A percentile compares a stretch with the other conserved stretches of the same genome.
Evolutionary conservation across 2,797 vertebrate genomes (phyloP).

Genomic region (Anguilla megastoma): DNA sequence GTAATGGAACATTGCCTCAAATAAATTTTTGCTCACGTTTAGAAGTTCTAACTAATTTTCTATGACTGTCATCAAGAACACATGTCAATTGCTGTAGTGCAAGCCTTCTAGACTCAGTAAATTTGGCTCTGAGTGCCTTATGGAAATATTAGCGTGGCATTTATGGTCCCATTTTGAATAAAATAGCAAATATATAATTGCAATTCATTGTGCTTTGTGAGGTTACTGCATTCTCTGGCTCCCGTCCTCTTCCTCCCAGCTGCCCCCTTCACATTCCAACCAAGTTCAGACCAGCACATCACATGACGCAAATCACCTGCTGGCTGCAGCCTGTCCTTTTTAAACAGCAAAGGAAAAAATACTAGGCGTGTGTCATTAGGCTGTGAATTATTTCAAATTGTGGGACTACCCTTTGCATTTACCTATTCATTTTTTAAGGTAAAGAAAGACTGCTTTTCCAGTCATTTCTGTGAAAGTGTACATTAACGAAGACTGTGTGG

Average conservation of each 20-base stretch:
- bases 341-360: neutral
- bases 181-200: neutral
- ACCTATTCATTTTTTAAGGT: conserved; percentile 49
- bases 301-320: conserved; percentile 43
- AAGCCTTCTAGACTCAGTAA: neutral
- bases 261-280: conserved; percentile 60
- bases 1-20: neutral
- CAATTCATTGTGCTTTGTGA: neutral
- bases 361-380: neutral
- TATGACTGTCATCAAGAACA: neutral
- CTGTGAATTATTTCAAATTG: neutral
- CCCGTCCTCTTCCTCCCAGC: conserved; percentile 42
- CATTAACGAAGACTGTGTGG: no score
- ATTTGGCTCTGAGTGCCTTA: neutral
- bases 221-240: conserved; percentile 8
- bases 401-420: neutral
- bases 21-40: neutral
- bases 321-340: neutral
- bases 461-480: neutral
- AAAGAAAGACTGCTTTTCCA: conserved; percentile 34
- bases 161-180: conserved; percentile 15
- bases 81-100: neutral
- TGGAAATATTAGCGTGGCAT: neutral
- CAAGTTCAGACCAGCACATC: conserved; percentile 53
- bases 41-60: neutral